Conservation (phyloP, 1,140 invertebrate species). For the Nasonia vitripennis region DNA sequence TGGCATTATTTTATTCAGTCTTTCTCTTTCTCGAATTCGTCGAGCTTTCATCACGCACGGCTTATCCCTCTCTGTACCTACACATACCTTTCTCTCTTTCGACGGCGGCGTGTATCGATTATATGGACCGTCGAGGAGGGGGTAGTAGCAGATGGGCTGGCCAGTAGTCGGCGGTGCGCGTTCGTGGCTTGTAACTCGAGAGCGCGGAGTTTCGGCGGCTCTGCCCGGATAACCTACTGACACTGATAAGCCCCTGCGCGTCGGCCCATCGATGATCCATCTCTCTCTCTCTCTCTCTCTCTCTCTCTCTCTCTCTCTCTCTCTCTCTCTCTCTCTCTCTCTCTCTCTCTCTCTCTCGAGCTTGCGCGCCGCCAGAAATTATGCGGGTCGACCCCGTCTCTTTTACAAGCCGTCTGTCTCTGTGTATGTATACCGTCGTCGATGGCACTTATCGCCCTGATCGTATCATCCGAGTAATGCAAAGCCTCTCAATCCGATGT, state of each 20-base stretch:
- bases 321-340: no score
- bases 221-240: constrained; percentile 60
- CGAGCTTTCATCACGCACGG: background rate
- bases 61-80: constrained; percentile 14
- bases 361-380: background rate
- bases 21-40: background rate
- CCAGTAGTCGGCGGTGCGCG: constrained; percentile 14
- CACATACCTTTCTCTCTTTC: constrained; percentile 39
- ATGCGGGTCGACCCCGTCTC: no score
- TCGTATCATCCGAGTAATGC: background rate
- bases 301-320: background rate
- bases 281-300: background rate
- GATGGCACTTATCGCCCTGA: background rate
- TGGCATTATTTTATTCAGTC: background rate
- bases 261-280: constrained; percentile 15
- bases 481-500: background rate
- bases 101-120: constrained; percentile 59
- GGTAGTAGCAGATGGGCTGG: background rate
- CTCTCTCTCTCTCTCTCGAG: background rate
- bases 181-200: constrained; percentile 40
- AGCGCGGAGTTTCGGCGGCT: constrained; percentile 23
- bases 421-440: background rate
- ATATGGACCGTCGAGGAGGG: constrained; percentile 44
- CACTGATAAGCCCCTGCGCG: constrained; percentile 50
- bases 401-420: no score